Base-by-base conservation (phyloP, 2,888 invertebrate species). In the Thumatha senex region DNA sequence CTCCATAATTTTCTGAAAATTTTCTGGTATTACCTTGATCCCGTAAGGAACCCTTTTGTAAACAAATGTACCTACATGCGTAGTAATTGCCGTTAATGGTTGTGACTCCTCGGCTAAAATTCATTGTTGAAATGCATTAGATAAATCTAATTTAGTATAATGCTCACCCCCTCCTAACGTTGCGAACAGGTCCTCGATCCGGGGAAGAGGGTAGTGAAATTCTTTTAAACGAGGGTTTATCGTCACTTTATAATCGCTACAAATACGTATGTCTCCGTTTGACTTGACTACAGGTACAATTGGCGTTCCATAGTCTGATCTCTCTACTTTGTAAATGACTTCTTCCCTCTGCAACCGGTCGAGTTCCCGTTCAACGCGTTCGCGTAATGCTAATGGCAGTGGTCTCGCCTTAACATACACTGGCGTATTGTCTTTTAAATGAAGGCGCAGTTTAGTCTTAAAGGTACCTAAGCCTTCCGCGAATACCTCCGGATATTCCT, bases 1-100 rank as follows among this genome's bases (percentile, higher is more conserved):
- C 35, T 67, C 67, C 53, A 67, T 63, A 4, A 62, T 42, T 50
- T 69, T 70, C 51, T 70, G 67, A 15, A 73, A 71, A 18, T 68
- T 67, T 58, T 72, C 67, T 0, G 59, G 56, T 4, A 59, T 44
- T 12, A 56, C 51, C 7, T 40, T 42, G 8, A 58, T 14, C 0
- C 53, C 55, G 10, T 41, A 58, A 0, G 55, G 58, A 0, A 35
- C 35, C 0, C 59, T 30, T n/a, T n/a, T n/a, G n/a, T 56, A 54
- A 1, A 45, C 51, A 30, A 51, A 59, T 0, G 58, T 58, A 9
- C 51, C 47, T 14, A 56, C 29, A 15, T 30, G 30, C 5, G 30
- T 30, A 8, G 30, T 30, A 8, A 58, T 53, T 1, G 55, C 48
- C 7, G 52, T 50, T n/a, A 33, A 34, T 15, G 51, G 50, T 31